Conservation (phyloP, 2,797 vertebrate species). For the Hyperoplus lanceolatus region DNA sequence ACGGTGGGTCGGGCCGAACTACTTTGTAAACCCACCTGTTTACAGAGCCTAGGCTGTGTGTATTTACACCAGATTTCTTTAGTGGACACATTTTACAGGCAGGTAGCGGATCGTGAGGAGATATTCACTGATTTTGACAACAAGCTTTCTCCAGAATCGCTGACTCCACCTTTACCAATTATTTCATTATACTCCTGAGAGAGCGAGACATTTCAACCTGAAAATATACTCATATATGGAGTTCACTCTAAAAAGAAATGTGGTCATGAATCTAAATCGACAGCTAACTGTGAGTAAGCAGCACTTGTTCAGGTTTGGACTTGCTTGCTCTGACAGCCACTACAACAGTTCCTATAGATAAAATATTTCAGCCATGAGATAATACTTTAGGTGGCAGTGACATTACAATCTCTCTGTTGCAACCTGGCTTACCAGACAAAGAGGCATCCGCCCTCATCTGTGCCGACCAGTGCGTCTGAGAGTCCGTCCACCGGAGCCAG, state of each 20-base stretch:
- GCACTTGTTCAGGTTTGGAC: neutral
- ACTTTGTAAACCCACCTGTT: too few species aligned
- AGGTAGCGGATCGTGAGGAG: too few species aligned
- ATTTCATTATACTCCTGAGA: neutral
- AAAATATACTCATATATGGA: neutral
- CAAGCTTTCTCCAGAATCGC: too few species aligned
- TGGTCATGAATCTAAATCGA: neutral
- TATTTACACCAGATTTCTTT: too few species aligned
- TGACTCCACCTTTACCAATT: neutral
- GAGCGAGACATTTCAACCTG: neutral
- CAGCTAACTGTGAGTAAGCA: neutral
- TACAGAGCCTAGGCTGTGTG: too few species aligned
- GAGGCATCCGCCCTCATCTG: slow-evolving; percentile 83
- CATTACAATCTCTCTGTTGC: neutral
- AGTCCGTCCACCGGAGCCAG: slow-evolving; percentile 90
- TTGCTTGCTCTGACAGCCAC: neutral
- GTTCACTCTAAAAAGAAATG: neutral
- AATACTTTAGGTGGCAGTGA: neutral
- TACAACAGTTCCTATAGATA: neutral
- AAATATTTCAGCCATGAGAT: neutral
- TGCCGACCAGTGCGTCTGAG: slow-evolving; percentile 89
- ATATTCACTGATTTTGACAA: too few species aligned
- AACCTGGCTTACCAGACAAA: slow-evolving; percentile 88
- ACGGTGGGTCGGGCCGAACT: too few species aligned
- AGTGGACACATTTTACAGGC: too few species aligned